Percentiles rank a stretch among this genome's conserved stretches.
Evolutionary conservation across 2,888 invertebrate genomes (phyloP).

Genomic region (Sinotaia quadrata): DNA sequence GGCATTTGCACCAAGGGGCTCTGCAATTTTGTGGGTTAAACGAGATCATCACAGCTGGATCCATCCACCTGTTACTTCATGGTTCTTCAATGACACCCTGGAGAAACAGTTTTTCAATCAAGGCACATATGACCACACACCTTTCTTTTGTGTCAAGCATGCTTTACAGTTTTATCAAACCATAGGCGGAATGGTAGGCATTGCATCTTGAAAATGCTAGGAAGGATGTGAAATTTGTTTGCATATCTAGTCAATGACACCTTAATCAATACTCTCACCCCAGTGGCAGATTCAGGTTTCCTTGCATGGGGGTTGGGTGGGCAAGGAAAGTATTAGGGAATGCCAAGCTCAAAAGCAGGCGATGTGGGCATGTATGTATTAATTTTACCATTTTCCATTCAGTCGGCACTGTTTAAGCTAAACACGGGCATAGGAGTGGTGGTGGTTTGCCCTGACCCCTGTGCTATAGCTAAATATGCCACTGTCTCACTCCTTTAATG

Average conservation of each 20-base stretch:
- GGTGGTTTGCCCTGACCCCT: too few species aligned
- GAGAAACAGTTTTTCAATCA: constrained; percentile 46
- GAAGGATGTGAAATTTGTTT: not conserved
- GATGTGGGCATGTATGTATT: too few species aligned
- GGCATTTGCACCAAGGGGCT: constrained; percentile 61
- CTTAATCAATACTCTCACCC: not conserved
- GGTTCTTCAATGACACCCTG: constrained; percentile 39
- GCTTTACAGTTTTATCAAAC: constrained; percentile 51
- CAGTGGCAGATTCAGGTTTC: not conserved
- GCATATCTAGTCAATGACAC: too few species aligned
- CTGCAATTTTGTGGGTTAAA: constrained; percentile 61
- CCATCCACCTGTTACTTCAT: constrained; percentile 49
- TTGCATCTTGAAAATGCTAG: not conserved
- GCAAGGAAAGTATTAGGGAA: too few species aligned
- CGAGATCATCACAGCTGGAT: constrained; percentile 45
- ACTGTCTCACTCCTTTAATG: too few species aligned
- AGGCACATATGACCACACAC: constrained; percentile 50
- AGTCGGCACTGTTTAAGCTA: too few species aligned
- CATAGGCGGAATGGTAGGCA: constrained; percentile 52
- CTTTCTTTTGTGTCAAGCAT: constrained; percentile 40
- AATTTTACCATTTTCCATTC: too few species aligned
- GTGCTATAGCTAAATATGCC: too few species aligned
- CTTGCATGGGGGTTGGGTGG: too few species aligned
- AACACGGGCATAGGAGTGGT: too few species aligned
- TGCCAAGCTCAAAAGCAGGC: too few species aligned